Evolutionary conservation across 2,113 vertebrate species (phyloP), one percentile per base, ranked within the genome.

Genomic region (Pygoscelis adeliae): DNA sequence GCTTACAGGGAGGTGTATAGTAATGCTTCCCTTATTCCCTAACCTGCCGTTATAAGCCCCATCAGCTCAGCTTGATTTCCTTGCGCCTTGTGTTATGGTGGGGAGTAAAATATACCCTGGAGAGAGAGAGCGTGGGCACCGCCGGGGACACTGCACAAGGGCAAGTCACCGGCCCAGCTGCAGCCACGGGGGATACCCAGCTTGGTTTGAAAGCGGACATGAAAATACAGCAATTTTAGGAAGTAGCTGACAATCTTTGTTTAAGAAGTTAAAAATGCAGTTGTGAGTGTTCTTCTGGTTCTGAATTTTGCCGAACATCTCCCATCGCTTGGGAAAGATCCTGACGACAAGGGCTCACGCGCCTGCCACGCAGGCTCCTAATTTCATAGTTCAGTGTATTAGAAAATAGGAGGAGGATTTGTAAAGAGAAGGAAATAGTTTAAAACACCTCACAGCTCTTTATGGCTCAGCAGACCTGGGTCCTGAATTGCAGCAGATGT

Each of bases 331-430:
- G 30, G 55, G 93, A 58, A 46, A n/a, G 67, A 47, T 81, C 74
- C 80, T 4, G 23, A 20, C 2, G 15, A 19, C 26, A 11, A 70
- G 50, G 49, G 67, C 61, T 84, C 91, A 3, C 6, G 4, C 6
- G 11, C 58, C 85, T 23, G 58, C 80, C 46, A 12, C 11, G 13
- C 47, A 15, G 32, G 42, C 61, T 76, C 69, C 82, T 63, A 76
- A 82, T 90, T 90, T 93, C 87, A 86, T 93, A 93, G 92, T 27
- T 90, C 87, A 93, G 69, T 46, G 76, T 93, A n/a, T 82, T 76
- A 86, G 87, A 93, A 93, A 86, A 93, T 71, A 70, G 34, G 70
- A 76, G 76, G 69, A 58, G 56, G 92, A 29, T 53, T 66, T 82
- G 83, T 42, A 55, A 83, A 44, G 46, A 49, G 71, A 36, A 86